These are phyloP conservation scores for Poecile atricapillus DNA, from an alignment of 2,113 vertebrate genomes.

Conservation along the genomic window DNA sequence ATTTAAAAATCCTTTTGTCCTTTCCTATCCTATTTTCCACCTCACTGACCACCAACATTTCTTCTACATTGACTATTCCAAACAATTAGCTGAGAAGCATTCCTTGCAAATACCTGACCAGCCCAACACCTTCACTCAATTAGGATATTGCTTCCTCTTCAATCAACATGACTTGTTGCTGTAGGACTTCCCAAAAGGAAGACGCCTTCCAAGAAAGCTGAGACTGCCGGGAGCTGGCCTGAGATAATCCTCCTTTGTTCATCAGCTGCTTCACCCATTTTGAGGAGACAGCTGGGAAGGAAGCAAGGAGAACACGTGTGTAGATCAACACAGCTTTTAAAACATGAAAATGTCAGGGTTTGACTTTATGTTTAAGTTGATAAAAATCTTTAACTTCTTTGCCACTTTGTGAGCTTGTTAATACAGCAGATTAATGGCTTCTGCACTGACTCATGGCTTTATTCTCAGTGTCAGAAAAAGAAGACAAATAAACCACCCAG, in stretches of 20 bases:
- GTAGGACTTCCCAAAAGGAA: neutral
- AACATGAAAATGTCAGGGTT: neutral
- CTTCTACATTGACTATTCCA: neutral
- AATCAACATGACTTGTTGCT: neutral
- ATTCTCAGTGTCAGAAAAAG: neutral
- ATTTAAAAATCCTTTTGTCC: conserved; percentile 9
- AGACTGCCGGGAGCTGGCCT: neutral
- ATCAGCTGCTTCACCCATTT: neutral
- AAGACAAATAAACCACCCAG: neutral
- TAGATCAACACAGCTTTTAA: neutral
- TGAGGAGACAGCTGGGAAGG: neutral
- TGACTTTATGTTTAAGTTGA: neutral
- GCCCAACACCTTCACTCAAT: neutral
- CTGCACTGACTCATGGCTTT: neutral
- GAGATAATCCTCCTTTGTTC: neutral
- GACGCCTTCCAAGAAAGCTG: neutral
- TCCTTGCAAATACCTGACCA: neutral
- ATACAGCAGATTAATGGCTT: neutral
- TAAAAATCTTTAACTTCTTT: neutral
- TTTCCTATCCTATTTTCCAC: conserved; percentile 36
- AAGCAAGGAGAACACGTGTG: neutral
- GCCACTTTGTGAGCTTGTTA: neutral
- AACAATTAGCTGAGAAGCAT: conserved; percentile 36
- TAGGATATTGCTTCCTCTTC: neutral
- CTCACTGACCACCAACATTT: neutral